Evolutionary conservation across 1,140 invertebrate species (phyloP), one percentile per base, ranked within the genome.

Genomic region (Drosophila lowei): DNA sequence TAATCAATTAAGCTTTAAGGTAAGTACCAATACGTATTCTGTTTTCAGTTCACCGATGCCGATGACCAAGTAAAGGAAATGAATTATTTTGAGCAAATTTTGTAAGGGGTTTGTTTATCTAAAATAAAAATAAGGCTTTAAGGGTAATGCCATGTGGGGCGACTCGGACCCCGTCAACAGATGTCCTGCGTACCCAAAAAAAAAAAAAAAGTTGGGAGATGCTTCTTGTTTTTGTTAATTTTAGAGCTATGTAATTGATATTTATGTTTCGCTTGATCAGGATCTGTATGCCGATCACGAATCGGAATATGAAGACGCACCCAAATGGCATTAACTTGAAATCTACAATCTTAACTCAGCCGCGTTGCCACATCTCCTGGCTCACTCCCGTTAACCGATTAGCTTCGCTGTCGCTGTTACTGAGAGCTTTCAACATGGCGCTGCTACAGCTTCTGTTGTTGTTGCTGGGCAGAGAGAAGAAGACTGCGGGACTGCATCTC

Each of bases 401-500:
- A 81, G 78, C 72, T 72, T 77, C 67, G 44, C 59, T 49, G 52
- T 16, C 50, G 43, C 53, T 70, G 57, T 60, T 66, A 77, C 58
- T 15, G 8, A 55, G 41, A 74, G 74, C 74, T 77, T 77, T 74
- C 58, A 77, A 72, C 53, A 75, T 74, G 64, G 75, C 75, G 75
- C 48, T 57, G 47, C 41, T 52, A 49, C n/a, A 25, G n/a, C 21
- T 53, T 38, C 18, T 56, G 48, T 21, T n/a, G 77, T 44, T 75
- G 77, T 23, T 77, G 79, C 54, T 84, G 80, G 47, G 81, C 81
- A 59, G 80, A 85, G 9, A 90, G 42, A 62, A 90, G 65, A 57
- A 89, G 62, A 52, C 72, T 86, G 6, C 77, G 86, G 49, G 86
- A 90, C 54, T 90, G 89, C 85, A 90, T 89, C 80, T 90, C 85